phyloP scores from a whole-genome alignment of 2,888 invertebrate species.

The Erebia ligea region DNA sequence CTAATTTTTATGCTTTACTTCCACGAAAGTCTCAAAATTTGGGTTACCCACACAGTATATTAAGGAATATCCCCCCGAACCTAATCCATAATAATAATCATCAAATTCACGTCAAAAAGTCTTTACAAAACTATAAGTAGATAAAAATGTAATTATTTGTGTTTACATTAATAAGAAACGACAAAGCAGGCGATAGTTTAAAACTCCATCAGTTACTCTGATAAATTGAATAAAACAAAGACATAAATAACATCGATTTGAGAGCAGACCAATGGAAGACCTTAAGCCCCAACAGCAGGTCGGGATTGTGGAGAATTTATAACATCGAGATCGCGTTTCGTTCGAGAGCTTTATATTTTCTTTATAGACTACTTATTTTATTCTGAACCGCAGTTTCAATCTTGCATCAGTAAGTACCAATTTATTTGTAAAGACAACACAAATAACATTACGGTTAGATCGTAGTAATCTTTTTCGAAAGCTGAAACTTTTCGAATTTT shows the following conservation, averaged over 20 bases:
- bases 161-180: too few relatives aligned
- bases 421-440: slow-evolving; percentile 38
- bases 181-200: background rate
- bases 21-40: too few relatives aligned
- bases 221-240: slow-evolving; percentile 25
- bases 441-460: slow-evolving; percentile 26
- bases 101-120: too few relatives aligned
- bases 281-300: slow-evolving; percentile 35
- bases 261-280: slow-evolving; percentile 37
- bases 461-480: background rate
- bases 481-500: slow-evolving; percentile 4
- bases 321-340: slow-evolving; percentile 47
- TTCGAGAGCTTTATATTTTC: slow-evolving; percentile 51
- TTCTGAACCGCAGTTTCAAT: slow-evolving; percentile 44
- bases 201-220: background rate
- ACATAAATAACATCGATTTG: slow-evolving; percentile 38
- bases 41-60: too few relatives aligned
- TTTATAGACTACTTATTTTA: slow-evolving; percentile 48
- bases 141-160: too few relatives aligned
- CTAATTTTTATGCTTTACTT: too few relatives aligned
- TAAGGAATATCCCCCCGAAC: too few relatives aligned
- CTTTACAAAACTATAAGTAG: too few relatives aligned
- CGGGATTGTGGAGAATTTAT: slow-evolving; percentile 52
- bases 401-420: slow-evolving; percentile 35
- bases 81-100: too few relatives aligned